Percentiles rank a stretch among this genome's conserved stretches.
These are phyloP conservation scores for Diploptera punctata DNA, from an alignment of 2,888 invertebrate species.

Conservation along the genomic window DNA sequence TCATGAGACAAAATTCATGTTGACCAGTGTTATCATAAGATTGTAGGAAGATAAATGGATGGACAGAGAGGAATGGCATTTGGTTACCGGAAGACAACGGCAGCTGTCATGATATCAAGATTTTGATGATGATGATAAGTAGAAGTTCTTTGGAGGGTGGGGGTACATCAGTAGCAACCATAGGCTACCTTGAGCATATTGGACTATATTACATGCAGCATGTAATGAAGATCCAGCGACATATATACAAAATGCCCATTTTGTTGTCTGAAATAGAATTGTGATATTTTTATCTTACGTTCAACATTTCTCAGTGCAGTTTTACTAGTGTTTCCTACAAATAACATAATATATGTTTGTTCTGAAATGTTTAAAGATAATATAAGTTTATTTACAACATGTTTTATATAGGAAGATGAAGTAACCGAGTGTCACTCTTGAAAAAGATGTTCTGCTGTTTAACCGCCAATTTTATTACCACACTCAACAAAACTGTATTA, in stretches of 20 bases:
- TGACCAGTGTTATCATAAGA: too few species aligned
- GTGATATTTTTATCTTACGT: neutral
- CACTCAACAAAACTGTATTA: neutral
- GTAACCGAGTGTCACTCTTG: neutral
- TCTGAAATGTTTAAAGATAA: conserved; percentile 20
- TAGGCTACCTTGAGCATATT: too few species aligned
- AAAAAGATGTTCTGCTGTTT: conserved; percentile 4
- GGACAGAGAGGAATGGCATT: too few species aligned
- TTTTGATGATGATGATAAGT: too few species aligned
- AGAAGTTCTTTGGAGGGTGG: too few species aligned
- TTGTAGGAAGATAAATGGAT: too few species aligned
- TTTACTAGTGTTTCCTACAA: conserved; percentile 14
- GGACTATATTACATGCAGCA: too few species aligned
- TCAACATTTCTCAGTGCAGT: neutral
- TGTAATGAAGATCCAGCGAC: too few species aligned
- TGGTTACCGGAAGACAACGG: too few species aligned
- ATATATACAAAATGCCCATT: conserved; percentile 7
- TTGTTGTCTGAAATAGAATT: conserved; percentile 20
- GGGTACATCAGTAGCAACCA: too few species aligned
- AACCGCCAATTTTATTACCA: neutral
- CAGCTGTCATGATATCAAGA: too few species aligned
- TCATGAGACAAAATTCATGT: too few species aligned
- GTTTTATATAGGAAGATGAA: neutral
- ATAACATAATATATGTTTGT: conserved; percentile 16
- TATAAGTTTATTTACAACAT: conserved; percentile 21